Conservation (phyloP, 2,113 vertebrate species). For the Aspidoscelis tigris region DNA sequence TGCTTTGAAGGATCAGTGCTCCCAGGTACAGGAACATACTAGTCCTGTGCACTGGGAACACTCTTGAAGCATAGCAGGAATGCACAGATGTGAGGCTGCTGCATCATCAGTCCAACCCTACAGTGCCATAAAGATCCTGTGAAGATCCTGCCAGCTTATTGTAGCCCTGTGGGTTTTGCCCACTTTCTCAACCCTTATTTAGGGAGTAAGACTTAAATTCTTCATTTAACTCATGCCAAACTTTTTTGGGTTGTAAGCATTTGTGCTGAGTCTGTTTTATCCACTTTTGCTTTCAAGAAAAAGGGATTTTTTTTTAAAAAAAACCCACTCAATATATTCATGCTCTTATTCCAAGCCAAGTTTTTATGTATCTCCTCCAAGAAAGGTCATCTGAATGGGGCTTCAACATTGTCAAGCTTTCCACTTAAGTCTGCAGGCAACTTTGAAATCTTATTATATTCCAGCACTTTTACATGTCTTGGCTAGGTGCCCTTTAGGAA, state of each 20-base stretch:
- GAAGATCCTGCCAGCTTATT: background rate
- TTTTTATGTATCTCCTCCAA: background rate
- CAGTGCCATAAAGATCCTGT: too few species aligned
- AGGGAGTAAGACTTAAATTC: background rate
- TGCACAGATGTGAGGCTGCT: too few species aligned
- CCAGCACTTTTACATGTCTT: background rate
- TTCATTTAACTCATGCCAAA: background rate
- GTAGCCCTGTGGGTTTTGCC: background rate
- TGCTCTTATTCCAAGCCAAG: background rate
- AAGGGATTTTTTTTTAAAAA: too few species aligned
- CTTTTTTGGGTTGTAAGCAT: background rate
- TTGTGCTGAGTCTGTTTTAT: too few species aligned
- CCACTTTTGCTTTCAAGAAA: background rate
- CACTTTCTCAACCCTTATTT: background rate
- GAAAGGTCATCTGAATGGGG: background rate
- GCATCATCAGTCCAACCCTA: too few species aligned
- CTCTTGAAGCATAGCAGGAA: too few species aligned
- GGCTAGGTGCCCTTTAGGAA: background rate
- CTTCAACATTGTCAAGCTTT: background rate
- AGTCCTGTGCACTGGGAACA: too few species aligned
- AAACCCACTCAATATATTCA: background rate
- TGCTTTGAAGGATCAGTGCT: too few species aligned
- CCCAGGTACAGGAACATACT: too few species aligned
- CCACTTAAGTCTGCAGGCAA: background rate
- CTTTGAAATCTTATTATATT: background rate